Percentiles rank a stretch among this genome's conserved stretches.
These are phyloP conservation scores for Enteromius argenteus DNA, from an alignment of 2,797 vertebrate genomes.

Conservation along the genomic window DNA sequence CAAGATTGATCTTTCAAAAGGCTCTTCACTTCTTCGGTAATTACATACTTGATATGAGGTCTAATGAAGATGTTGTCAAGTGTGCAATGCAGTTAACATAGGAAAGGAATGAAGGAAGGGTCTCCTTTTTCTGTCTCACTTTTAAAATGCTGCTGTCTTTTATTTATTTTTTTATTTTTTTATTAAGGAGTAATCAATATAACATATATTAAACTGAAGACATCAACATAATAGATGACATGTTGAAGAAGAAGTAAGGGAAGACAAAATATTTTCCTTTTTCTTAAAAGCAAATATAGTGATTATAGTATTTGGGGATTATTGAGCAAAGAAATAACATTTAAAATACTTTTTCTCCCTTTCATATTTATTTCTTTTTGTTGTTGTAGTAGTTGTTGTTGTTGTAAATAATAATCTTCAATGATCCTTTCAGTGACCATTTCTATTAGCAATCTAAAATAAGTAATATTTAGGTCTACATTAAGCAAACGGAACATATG, in stretches of 20 bases:
- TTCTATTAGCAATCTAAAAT: neutral
- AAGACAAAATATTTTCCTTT: neutral
- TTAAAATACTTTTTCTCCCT: no score
- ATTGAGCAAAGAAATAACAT: neutral
- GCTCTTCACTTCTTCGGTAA: constrained; percentile 50
- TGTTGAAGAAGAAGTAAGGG: neutral
- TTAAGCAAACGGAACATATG: no score
- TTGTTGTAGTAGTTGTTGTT: no score
- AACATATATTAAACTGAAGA: neutral
- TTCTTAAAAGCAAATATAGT: neutral
- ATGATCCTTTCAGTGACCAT: neutral
- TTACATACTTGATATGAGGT: constrained; percentile 53
- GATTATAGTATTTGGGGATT: neutral
- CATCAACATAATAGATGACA: neutral
- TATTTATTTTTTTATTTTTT: neutral
- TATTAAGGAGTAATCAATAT: neutral
- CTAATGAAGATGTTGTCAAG: constrained; percentile 56
- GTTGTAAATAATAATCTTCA: no score
- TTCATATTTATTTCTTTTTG: no score
- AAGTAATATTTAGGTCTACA: no score
- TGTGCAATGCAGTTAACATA: constrained; percentile 38
- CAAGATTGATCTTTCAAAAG: constrained; percentile 53
- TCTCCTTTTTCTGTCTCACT: constrained; percentile 1
- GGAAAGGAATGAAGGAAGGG: constrained; percentile 9
- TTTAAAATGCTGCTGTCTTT: neutral